Percentiles rank a stretch among this genome's conserved stretches.
Conservation (phyloP, 2,888 invertebrate species). For the Hipparchia sbordonii region DNA sequence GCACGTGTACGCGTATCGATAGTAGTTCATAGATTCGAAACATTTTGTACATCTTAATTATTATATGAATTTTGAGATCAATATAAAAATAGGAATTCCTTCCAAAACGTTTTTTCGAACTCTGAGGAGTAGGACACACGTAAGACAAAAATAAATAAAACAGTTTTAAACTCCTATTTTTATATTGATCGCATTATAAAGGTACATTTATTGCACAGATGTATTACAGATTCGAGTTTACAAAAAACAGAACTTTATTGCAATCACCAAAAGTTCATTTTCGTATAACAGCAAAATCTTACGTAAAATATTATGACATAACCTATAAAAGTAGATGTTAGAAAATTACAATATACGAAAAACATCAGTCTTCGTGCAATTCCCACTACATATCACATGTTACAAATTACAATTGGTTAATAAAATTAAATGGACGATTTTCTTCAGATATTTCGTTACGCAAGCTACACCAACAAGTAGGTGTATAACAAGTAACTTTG, state of each 20-base stretch:
- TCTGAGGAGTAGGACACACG: no score
- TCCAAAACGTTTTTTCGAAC: no score
- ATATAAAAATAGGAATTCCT: no score
- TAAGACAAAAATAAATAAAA: no score
- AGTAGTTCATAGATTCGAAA: background rate
- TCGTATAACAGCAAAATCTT: background rate
- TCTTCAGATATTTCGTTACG: background rate
- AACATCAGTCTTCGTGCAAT: constrained; percentile 36
- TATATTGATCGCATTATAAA: background rate
- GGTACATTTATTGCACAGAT: constrained; percentile 5
- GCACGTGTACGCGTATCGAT: constrained; percentile 2
- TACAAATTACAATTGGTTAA: constrained; percentile 14
- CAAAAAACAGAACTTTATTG: constrained; percentile 3
- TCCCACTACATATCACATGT: constrained; percentile 30
- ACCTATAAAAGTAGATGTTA: constrained; percentile 19
- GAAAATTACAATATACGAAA: constrained; percentile 27
- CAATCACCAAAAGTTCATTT: background rate
- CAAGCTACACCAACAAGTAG: no score
- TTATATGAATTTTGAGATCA: background rate
- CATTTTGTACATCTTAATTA: background rate
- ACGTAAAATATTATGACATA: background rate
- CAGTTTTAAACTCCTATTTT: no score
- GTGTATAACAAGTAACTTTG: no score
- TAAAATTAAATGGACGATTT: constrained; percentile 24
- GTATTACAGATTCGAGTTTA: background rate